A percentile compares a stretch with the other conserved stretches of the same genome.
These are phyloP conservation scores for Nymphalis io DNA, from an alignment of 1,140 invertebrate genomes.

Conservation along the genomic window DNA sequence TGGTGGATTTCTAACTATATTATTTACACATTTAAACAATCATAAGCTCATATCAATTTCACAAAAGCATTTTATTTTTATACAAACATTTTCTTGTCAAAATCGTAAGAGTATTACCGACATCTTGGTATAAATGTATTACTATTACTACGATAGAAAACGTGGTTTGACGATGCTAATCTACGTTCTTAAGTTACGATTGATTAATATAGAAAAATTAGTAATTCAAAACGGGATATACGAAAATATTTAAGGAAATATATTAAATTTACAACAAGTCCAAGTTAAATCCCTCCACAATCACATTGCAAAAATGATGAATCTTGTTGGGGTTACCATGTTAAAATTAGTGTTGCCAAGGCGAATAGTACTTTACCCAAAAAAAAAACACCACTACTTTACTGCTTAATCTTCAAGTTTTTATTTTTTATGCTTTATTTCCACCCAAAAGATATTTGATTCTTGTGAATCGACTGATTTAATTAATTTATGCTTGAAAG, in stretches of 20 bases:
- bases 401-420: no score
- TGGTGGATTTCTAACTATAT: slow-evolving; percentile 63
- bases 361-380: slow-evolving; percentile 10
- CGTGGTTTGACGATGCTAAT: slow-evolving; percentile 42
- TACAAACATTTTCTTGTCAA: slow-evolving; percentile 76
- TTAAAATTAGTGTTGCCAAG: slow-evolving; percentile 3
- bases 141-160: slow-evolving; percentile 46
- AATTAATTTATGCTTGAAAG: no score
- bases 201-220: slow-evolving; percentile 52
- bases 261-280: slow-evolving; percentile 57
- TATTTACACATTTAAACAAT: slow-evolving; percentile 74
- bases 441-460: no score
- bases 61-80: slow-evolving; percentile 60
- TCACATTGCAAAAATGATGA: slow-evolving; percentile 76
- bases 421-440: no score
- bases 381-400: background rate
- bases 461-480: no score
- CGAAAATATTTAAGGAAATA: slow-evolving; percentile 63
- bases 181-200: slow-evolving; percentile 44
- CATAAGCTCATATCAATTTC: slow-evolving; percentile 64
- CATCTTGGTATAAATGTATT: slow-evolving; percentile 73
- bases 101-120: slow-evolving; percentile 77
- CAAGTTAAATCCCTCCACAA: slow-evolving; percentile 65
- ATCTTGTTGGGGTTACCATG: slow-evolving; percentile 38
- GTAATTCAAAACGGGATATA: slow-evolving; percentile 53